phyloP scores from a whole-genome alignment of 2,888 invertebrate species.

The Dolichomitus sp. region DNA sequence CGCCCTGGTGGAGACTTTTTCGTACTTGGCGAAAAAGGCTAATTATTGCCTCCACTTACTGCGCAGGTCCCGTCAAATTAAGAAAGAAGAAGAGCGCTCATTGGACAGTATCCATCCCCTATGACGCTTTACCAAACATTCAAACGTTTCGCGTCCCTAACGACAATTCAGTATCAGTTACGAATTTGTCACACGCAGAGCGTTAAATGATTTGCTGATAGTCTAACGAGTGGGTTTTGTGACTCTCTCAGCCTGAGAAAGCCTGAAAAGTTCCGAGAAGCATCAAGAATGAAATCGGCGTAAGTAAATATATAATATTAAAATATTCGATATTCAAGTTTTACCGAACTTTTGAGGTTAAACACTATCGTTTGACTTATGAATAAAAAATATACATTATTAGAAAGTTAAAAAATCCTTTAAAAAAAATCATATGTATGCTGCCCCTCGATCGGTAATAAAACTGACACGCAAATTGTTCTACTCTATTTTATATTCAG shows the following conservation, averaged over 20 bases:
- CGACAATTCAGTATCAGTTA: constrained; percentile 32
- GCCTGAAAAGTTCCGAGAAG: neutral
- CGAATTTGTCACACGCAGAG: neutral
- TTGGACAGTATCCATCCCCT: constrained; percentile 17
- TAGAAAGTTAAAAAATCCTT: neutral
- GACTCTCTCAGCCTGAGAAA: neutral
- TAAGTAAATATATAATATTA: constrained; percentile 47
- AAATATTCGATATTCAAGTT: neutral
- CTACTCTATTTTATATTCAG: no score
- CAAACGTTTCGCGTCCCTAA: constrained; percentile 60
- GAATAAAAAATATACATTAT: neutral
- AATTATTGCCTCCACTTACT: no score
- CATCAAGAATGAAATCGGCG: constrained; percentile 58
- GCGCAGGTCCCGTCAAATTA: no score
- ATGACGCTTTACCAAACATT: constrained; percentile 29
- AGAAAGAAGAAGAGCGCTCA: neutral
- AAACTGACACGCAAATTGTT: no score
- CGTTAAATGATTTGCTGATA: constrained; percentile 12
- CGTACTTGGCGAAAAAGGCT: no score
- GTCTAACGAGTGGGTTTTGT: constrained; percentile 8
- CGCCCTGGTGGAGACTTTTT: no score
- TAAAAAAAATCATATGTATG: neutral
- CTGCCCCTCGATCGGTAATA: no score
- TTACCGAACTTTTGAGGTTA: constrained; percentile 50
- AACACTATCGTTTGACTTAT: constrained; percentile 37